Base-by-base conservation (phyloP, 2,113 vertebrate genomes). In the Centrocercus urophasianus region DNA sequence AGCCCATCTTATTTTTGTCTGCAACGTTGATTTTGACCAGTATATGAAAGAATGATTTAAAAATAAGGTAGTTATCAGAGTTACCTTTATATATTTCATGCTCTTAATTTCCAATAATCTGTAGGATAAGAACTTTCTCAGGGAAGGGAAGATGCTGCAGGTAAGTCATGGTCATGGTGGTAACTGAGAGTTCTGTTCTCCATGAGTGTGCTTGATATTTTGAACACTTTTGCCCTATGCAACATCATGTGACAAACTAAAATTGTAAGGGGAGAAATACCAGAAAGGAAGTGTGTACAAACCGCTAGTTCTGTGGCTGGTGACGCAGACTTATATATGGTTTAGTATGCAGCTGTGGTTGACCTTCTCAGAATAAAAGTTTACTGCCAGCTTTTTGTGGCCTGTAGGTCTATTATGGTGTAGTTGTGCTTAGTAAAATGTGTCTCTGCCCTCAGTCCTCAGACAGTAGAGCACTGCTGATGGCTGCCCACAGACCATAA, bases 301-400 rank as follows among this genome's bases (percentile, higher is more conserved):
- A 92, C 88, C 76, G 56, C 76, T 63, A 24, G 47, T 40, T 71
- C 17, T 88, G 57, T 64, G 80, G 88, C 83, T 6, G 34, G 64
- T 88, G 72, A 95, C 72, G 48, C 50, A 93, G 75, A 42, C 57
- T 64, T 77, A 20, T 80, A 14, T 50, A 81, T 71, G 79, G 83
- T 86, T 93, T 86, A 88, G 76, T 83, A 71, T 67, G 47, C 72
- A 94, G 69, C 52, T 94, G 79, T 77, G 95, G 86, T 81, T 67
- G 83, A 72, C 75, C 87, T 96, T 93, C 93, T 93, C 94, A 89
- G 84, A 95, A 91, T n/a, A 82, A 92, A 42, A 6, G 11, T 67
- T 93, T 89, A 27, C 27, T 83, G 86, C 34, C 61, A 77, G 40
- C 30, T 6, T 75, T 88, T 80, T 86, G 79, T 86, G 93, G 83